Evolutionary conservation across 2,797 vertebrate species (phyloP), one percentile per base, ranked within the genome.

Genomic region (Philypnodon macrostomus): DNA sequence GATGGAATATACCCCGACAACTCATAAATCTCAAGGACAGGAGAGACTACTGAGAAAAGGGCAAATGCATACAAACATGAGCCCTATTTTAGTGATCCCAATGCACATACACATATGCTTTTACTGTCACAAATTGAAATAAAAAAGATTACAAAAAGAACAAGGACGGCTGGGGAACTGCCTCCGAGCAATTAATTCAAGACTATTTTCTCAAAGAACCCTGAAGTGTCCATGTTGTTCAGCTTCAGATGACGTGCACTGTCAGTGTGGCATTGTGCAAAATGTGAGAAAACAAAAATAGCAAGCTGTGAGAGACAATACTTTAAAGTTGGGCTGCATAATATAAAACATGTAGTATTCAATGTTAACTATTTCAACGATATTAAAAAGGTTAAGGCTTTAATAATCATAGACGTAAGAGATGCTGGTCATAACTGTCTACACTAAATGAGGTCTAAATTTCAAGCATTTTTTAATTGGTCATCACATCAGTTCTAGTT

Each of bases 1-100:
- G 78, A 65, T 67, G 33, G 44, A 79, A 65, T 44, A 65, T 44
- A 60, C 52, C 52, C 59, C 53, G 52, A 60, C 59, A 54, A 63
- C 51, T 65, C 70, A 70, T 83, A 81, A 75, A 85, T 84, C 77
- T 77, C 67, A 63, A 69, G 64, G 71, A 78, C 67, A 58, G 64
- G 67, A 56, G 73, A 64, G 80, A 77, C 60, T 67, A 52, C 35
- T 38, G 53, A 64, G 75, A 70, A 80, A 85, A 79, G 73, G 83
- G 66, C 77, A 77, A 31, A 5, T 16, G 47, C 58, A 58, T 58
- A 51, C 29, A 56, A 33, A 17, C 21, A 15, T 46, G 27, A 41
- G 19, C 39, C 21, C 27, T n/a, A 39, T 42, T 61, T 35, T 47
- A 30, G 39, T 14, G 23, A 17, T 65, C 14, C 14, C 31, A 33